Percentiles rank a stretch among this genome's conserved stretches.
These are phyloP conservation scores for Cnemophilus loriae DNA, from an alignment of 2,113 vertebrate species.

Conservation along the genomic window DNA sequence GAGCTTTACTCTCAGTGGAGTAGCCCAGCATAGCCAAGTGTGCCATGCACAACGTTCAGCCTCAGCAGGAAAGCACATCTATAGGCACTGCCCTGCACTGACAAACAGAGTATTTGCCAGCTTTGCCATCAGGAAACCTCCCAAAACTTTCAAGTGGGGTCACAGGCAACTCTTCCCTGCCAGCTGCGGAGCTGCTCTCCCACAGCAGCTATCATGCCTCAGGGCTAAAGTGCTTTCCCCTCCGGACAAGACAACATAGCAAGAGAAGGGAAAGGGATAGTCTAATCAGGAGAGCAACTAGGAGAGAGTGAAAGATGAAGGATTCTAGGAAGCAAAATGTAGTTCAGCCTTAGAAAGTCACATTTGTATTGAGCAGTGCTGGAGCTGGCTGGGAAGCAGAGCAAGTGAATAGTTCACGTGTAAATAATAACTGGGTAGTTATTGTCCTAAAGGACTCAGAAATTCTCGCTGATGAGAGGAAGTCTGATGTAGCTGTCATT, in stretches of 20 bases:
- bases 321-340: not conserved
- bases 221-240: not conserved
- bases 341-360: conserved; percentile 8
- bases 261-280: not conserved
- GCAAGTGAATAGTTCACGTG: not conserved
- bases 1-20: not conserved
- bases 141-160: not conserved
- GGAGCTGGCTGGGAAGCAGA: not conserved
- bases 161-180: not conserved
- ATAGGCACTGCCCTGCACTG: not conserved
- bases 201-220: not conserved
- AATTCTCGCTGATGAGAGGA: not conserved
- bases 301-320: not conserved
- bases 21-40: not conserved
- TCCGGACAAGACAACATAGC: not conserved
- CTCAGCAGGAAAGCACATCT: not conserved
- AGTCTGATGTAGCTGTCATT: not conserved
- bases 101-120: not conserved
- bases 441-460: not conserved
- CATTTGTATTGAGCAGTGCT: not conserved
- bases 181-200: not conserved
- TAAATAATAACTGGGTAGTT: not conserved
- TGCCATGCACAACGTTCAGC: not conserved
- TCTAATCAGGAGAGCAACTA: not conserved
- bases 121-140: not conserved